A percentile compares a stretch with the other conserved stretches of the same genome.
Evolutionary conservation across 2,888 invertebrate genomes (phyloP).

Genomic region (Mythimna loreyi): DNA sequence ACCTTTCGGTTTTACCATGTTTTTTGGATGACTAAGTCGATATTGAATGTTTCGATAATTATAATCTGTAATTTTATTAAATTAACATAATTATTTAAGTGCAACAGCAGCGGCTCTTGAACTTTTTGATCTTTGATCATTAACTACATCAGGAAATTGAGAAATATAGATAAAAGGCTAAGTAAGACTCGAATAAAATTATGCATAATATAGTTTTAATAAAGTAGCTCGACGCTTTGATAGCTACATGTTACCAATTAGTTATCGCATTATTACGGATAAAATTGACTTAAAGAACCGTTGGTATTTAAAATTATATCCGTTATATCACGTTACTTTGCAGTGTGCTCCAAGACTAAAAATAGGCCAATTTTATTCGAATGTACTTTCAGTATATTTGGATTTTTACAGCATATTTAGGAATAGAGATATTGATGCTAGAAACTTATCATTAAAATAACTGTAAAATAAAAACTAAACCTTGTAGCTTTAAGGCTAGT

Average conservation of each 20-base stretch:
- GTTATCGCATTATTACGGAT: constrained; percentile 16
- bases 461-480: background rate
- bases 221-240: background rate
- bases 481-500: background rate
- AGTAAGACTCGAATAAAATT: constrained; percentile 28
- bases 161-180: constrained; percentile 48
- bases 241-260: constrained; percentile 11
- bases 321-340: background rate
- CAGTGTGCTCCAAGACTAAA: background rate
- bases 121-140: constrained; percentile 28
- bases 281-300: constrained; percentile 4
- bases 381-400: background rate
- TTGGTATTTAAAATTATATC: constrained; percentile 3
- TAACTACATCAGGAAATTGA: constrained; percentile 43
- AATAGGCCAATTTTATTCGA: background rate
- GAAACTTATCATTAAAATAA: background rate
- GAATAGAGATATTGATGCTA: background rate
- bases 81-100: constrained; percentile 25
- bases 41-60: background rate
- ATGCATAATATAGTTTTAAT: constrained; percentile 36
- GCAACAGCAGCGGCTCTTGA: constrained; percentile 32
- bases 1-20: background rate
- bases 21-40: background rate
- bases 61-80: constrained; percentile 1
- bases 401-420: background rate